Base-by-base conservation (phyloP, 2,797 vertebrate genomes). In the Paratrypauchen microcephalus region DNA sequence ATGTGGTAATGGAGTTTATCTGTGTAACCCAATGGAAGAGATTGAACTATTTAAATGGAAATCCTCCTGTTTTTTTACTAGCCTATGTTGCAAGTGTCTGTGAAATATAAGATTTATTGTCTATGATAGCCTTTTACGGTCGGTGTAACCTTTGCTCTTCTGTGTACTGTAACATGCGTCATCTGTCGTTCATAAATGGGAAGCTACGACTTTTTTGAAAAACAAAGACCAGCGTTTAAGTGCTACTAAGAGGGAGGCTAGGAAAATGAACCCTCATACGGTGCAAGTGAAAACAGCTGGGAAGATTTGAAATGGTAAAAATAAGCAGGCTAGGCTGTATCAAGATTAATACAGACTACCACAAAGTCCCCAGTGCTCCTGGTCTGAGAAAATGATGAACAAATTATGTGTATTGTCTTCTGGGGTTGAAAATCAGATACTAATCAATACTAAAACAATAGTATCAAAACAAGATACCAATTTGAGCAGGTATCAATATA, bases 101-200 rank as follows among this genome's bases (percentile, higher is more conserved):
- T 60, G 9, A 64, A 19, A 64, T 60, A 24, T 45, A 32, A 2
- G 18, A 69, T 81, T 83, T 68, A 74, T 72, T 83, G 83, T 87
- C 82, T 74, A 24, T 6, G 11, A n/a, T 7, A 6, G n/a, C 9
- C 24, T 69, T 89, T 89, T 84, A 86, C 30, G 32, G 57, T 57
- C 57, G 0, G 3, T 45, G 6, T 28, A 76, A 86, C 84, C 88
- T 88, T 88, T 84, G 85, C 60, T 76, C 83, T 78, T 86, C 71
- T 76, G 65, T 60, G 79, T 71, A 45, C 63, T 41, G 56, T 32
- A 36, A 3, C 23, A 41, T 75, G 3, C 45, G 65, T 76, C 56
- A 69, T 21, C 7, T 2, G 36, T 56, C 30, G 36, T 54, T 61
- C 21, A 77, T 19, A 74, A 6, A 28, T 77, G 65, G 71, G 81